Evolutionary conservation across 2,888 invertebrate species (phyloP).

Genomic region (Pheosia gnoma): DNA sequence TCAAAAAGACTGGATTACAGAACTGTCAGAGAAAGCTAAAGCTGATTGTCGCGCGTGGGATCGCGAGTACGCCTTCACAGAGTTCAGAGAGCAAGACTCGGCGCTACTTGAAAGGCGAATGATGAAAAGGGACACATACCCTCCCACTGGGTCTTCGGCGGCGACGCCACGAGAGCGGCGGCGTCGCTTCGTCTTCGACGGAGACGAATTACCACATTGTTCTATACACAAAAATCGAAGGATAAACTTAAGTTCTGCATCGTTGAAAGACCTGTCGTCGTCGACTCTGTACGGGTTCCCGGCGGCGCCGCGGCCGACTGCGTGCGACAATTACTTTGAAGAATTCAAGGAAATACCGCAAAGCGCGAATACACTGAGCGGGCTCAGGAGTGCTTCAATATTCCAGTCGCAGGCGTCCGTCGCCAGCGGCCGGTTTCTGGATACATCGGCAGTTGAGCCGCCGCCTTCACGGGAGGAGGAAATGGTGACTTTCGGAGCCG

Average conservation of each 20-base stretch:
- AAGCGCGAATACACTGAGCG: conserved; percentile 79
- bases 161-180: conserved; percentile 82
- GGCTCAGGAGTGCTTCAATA: conserved; percentile 76
- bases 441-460: conserved; percentile 86
- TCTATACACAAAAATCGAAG: conserved; percentile 83
- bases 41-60: conserved; percentile 79
- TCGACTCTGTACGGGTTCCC: conserved; percentile 86
- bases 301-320: conserved; percentile 85
- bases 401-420: conserved; percentile 84
- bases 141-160: conserved; percentile 71
- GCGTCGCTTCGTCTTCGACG: conserved; percentile 85
- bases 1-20: conserved; percentile 86
- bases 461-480: conserved; percentile 87
- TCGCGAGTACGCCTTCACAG: conserved; percentile 79
- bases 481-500: conserved; percentile 88
- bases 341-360: conserved; percentile 82
- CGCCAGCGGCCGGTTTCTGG: conserved; percentile 88
- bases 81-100: conserved; percentile 76
- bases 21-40: conserved; percentile 78
- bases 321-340: conserved; percentile 85
- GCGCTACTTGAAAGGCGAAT: conserved; percentile 72
- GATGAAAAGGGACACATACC: conserved; percentile 78
- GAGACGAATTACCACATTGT: conserved; percentile 82
- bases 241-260: conserved; percentile 81
- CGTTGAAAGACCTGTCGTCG: conserved; percentile 83